Base-by-base conservation (phyloP, 2,113 vertebrate species). In the Bostrychus sinensis region DNA sequence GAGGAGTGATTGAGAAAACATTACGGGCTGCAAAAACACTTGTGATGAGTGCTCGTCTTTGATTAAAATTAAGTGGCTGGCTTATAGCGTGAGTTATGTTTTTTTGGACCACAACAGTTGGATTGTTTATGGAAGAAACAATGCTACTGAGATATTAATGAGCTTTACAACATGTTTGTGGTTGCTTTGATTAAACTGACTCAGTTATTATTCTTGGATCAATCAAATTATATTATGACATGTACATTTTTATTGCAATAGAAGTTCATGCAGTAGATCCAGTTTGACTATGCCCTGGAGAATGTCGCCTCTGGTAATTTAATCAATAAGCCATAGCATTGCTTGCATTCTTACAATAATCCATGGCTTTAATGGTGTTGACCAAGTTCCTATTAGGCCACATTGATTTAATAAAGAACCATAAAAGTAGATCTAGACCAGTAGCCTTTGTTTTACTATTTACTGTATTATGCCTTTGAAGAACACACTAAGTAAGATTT, bases 301-400 rank as follows among this genome's bases (percentile, higher is more conserved):
- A 37, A 28, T 11, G 37, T 41, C 70, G 70, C 43, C 41, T 66
- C 42, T 19, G 43, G 51, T 74, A 16, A 25, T 63, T 68, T 66
- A 75, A 70, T 81, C 71, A 75, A 75, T 77, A 72, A 77, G 51
- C 72, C 5, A 16, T 25, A 14, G 54, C 55, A 83, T 86, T 86
- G 67, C 26, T 66, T 13, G 23, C 46, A 81, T 78, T 77, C 69
- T 39, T 14, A 45, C 62, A 14, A 55, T 16, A 26, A 2, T 16
- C 48, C 50, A 16, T 7, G n/a, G 42, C 30, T 70, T 23, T 28
- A 36, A n/a, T n/a, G n/a, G n/a, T n/a, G n/a, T 62, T 51, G 10
- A 53, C 16, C n/a, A 7, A 23, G 10, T 70, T 36, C 32, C 2
- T 55, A 37, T 34, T 19, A 38, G 46, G n/a, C 36, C 48, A 28